phyloP scores from a whole-genome alignment of 2,113 vertebrate species.

The Toxostoma redivivum region DNA sequence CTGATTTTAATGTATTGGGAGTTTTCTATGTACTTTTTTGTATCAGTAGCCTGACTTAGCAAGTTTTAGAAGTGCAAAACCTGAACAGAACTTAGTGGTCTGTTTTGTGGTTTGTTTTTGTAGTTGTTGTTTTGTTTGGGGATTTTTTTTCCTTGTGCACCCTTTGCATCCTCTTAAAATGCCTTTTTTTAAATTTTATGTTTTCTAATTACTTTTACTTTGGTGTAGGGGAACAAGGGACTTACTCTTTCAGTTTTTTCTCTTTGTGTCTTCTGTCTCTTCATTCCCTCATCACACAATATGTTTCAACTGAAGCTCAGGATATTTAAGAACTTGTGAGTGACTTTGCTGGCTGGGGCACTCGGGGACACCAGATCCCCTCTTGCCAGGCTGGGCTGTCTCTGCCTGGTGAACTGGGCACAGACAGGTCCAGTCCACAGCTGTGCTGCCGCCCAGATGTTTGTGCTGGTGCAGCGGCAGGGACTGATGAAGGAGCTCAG shows the following conservation, averaged over 20 bases:
- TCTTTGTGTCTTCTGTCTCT: not conserved
- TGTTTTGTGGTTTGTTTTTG: not conserved
- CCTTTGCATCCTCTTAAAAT: not conserved
- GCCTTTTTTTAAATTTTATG: too few species aligned
- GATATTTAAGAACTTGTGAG: not conserved
- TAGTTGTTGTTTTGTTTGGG: not conserved
- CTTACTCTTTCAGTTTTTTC: not conserved
- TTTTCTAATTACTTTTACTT: not conserved
- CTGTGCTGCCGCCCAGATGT: not conserved
- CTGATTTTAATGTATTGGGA: not conserved
- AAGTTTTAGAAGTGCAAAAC: not conserved
- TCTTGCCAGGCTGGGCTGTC: fast-evolving
- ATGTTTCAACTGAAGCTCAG: not conserved
- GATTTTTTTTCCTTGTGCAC: not conserved
- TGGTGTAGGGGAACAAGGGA: not conserved
- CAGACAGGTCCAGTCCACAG: not conserved
- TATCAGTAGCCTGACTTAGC: not conserved
- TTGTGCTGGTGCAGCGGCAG: not conserved
- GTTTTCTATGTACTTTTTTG: not conserved
- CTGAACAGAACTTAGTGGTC: not conserved
- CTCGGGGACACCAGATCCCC: fast-evolving
- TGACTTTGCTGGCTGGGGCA: not conserved
- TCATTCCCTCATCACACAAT: not conserved
- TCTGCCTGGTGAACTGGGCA: not conserved
- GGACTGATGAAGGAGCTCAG: fast-evolving